A percentile compares a stretch with the other conserved stretches of the same genome.
Conservation (phyloP, 2,888 invertebrate genomes). For the Panorpa germanica region DNA sequence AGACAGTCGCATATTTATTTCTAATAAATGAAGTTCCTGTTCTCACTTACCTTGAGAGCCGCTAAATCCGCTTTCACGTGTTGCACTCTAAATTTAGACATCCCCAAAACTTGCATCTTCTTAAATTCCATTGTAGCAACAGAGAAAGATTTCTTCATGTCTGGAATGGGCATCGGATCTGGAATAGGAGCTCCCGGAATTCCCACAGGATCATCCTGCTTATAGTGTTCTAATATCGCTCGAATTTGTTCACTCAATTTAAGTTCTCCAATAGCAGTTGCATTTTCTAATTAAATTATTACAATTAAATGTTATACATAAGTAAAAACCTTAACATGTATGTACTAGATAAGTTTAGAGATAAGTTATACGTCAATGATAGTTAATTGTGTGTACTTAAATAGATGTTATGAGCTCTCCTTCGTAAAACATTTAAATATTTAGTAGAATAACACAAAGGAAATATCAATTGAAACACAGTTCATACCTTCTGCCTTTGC, state of each 20-base stretch:
- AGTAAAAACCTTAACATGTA: too few relatives aligned
- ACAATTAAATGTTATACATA: too few relatives aligned
- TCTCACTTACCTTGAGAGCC: constrained; percentile 43
- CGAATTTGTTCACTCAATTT: constrained; percentile 53
- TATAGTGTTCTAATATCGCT: constrained; percentile 55
- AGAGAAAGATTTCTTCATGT: constrained; percentile 51
- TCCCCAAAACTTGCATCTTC: constrained; percentile 49
- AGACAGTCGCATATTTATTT: neutral
- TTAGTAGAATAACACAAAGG: too few relatives aligned
- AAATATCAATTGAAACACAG: too few relatives aligned
- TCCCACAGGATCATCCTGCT: constrained; percentile 60
- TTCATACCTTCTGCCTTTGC: too few relatives aligned
- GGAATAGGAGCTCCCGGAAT: constrained; percentile 62
- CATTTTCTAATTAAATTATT: too few relatives aligned
- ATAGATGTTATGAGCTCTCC: too few relatives aligned
- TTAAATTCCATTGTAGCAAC: constrained; percentile 50
- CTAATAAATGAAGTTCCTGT: constrained; percentile 3
- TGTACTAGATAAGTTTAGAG: too few relatives aligned
- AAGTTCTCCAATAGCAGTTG: constrained; percentile 41
- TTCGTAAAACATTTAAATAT: too few relatives aligned
- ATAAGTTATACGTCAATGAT: too few relatives aligned
- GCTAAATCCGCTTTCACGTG: constrained; percentile 52
- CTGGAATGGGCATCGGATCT: constrained; percentile 63
- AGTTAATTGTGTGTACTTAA: too few relatives aligned
- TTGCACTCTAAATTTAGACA: constrained; percentile 59